These are phyloP conservation scores for Agapornis canus DNA, from an alignment of 2,797 vertebrate genomes.

Conservation along the genomic window DNA sequence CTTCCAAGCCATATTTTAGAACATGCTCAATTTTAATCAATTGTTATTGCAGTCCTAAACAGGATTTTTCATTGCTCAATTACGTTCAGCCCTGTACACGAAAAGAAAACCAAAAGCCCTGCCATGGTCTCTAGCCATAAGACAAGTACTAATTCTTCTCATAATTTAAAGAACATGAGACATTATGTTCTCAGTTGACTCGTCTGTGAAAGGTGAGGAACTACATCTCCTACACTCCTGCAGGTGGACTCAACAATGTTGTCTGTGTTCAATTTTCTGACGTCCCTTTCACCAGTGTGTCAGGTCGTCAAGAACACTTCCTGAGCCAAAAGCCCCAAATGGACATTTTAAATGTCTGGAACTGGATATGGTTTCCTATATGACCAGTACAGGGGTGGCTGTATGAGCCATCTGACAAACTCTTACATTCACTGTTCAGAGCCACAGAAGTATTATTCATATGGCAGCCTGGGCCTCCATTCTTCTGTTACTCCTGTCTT, in stretches of 20 bases:
- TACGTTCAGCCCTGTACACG: not conserved
- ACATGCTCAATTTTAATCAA: conserved; percentile 19
- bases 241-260: not conserved
- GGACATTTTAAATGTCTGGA: not conserved
- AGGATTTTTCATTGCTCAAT: conserved; percentile 5
- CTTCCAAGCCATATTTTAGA: conserved; percentile 26
- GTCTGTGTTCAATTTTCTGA: not conserved
- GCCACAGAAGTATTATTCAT: conserved; percentile 37
- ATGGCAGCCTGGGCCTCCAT: not conserved
- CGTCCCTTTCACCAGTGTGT: not conserved
- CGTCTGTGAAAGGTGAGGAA: not conserved
- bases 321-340: not conserved
- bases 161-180: not conserved
- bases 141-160: not conserved
- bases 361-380: not conserved
- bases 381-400: rapidly evolving
- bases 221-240: not conserved
- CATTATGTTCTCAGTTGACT: not conserved
- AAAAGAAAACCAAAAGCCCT: not conserved
- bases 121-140: not conserved
- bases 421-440: not conserved
- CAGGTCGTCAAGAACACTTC: not conserved
- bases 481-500: conserved; percentile 13
- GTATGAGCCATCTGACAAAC: not conserved
- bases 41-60: not conserved